These are phyloP conservation scores for Dissostichus mawsoni DNA, from an alignment of 2,113 vertebrate genomes.

Conservation along the genomic window DNA sequence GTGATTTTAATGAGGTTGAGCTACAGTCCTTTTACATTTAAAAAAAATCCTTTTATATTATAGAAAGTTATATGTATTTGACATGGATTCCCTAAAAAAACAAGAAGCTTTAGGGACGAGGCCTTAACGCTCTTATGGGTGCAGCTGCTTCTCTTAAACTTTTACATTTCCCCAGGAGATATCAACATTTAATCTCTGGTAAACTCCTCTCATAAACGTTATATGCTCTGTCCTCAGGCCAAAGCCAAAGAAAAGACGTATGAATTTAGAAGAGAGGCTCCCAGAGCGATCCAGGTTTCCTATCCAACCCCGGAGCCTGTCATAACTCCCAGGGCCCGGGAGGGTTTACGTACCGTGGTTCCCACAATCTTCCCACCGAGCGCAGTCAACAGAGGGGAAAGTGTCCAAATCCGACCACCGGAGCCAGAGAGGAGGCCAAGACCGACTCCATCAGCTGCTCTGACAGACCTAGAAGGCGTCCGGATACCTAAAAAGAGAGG, in stretches of 20 bases:
- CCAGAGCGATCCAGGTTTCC: slow-evolving; percentile 89
- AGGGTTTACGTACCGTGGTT: slow-evolving; percentile 93
- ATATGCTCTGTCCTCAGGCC: slow-evolving; percentile 81
- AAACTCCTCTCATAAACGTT: background rate
- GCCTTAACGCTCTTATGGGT: background rate
- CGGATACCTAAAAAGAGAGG: slow-evolving; percentile 88
- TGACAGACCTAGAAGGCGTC: slow-evolving; percentile 52
- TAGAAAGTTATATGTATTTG: background rate
- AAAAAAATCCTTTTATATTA: background rate
- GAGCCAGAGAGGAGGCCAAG: slow-evolving; percentile 73
- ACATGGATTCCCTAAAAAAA: background rate
- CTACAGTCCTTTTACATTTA: background rate
- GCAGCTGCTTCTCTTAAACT: slow-evolving; percentile 31
- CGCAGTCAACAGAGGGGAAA: slow-evolving; percentile 87
- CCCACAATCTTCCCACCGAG: slow-evolving; percentile 86
- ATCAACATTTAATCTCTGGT: background rate
- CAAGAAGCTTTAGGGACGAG: background rate
- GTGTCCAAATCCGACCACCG: slow-evolving; percentile 71
- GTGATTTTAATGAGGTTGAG: background rate
- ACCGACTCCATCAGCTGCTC: slow-evolving; percentile 12
- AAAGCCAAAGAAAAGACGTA: slow-evolving; percentile 93
- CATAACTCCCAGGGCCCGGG: slow-evolving; percentile 91
- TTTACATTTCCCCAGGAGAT: slow-evolving; percentile 21
- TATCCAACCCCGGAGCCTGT: slow-evolving; percentile 91
- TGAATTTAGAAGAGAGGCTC: slow-evolving; percentile 91